phyloP scores from a whole-genome alignment of 2,797 vertebrate species.

The Tokudaia tokunoshimensis region DNA sequence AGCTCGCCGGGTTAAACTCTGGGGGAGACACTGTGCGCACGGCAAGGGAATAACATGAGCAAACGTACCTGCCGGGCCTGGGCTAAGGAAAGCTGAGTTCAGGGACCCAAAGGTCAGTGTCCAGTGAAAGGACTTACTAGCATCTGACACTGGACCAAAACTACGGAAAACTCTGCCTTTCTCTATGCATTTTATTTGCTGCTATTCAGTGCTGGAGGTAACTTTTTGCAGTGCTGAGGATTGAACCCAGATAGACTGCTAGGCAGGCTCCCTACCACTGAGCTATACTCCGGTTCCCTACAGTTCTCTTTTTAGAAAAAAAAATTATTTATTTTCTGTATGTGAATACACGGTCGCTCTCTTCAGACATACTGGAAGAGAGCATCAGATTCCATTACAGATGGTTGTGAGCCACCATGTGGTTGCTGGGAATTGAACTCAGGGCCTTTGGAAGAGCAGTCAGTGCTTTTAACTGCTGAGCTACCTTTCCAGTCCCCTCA shows the following conservation, averaged over 20 bases:
- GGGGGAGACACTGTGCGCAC: neutral
- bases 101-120: neutral
- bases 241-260: neutral
- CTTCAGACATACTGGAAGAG: too few species aligned
- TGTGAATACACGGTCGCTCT: too few species aligned
- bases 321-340: too few species aligned
- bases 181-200: neutral
- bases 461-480: too few species aligned
- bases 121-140: neutral
- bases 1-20: neutral
- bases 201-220: neutral
- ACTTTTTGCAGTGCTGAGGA: neutral
- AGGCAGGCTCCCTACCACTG: neutral
- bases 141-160: constrained; percentile 26
- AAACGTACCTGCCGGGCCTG: neutral
- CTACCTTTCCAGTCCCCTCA: too few species aligned
- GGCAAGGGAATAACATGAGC: neutral
- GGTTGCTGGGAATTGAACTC: too few species aligned
- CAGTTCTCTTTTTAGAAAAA: neutral
- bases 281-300: neutral
- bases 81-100: neutral
- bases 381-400: too few species aligned
- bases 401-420: too few species aligned
- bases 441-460: too few species aligned
- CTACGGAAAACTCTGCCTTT: neutral